Conservation (phyloP, 2,113 vertebrate genomes). For the Chaetops frenatus region DNA sequence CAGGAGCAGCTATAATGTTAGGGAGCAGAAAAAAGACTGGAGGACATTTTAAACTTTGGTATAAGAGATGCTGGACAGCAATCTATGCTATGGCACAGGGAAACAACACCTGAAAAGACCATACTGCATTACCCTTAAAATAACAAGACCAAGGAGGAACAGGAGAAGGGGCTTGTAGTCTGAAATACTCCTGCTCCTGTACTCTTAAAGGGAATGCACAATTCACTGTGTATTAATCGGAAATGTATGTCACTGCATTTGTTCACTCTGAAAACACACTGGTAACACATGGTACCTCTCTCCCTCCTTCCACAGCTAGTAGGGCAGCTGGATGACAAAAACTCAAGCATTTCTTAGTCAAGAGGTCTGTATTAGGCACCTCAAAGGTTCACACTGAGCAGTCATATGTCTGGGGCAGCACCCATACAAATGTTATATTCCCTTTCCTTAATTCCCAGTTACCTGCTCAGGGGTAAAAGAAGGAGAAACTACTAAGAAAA, state of each 20-base stretch:
- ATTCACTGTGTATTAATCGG: not conserved
- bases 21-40: not conserved
- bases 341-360: rapidly evolving
- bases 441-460: not conserved
- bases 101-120: not conserved
- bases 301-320: not conserved
- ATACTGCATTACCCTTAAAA: not conserved
- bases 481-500: not conserved
- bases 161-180: not conserved
- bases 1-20: not conserved
- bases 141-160: not conserved
- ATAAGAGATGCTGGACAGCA: not conserved
- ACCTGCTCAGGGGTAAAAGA: not conserved
- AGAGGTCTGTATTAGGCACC: not conserved
- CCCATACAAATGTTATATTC: not conserved
- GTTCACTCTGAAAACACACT: not conserved
- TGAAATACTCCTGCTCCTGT: not conserved
- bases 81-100: not conserved
- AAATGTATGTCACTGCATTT: not conserved
- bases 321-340: not conserved
- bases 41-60: not conserved
- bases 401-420: rapidly evolving
- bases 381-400: rapidly evolving
- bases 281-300: not conserved
- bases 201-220: not conserved